Percentiles rank a stretch among this genome's conserved stretches.
Evolutionary conservation across 2,888 invertebrate genomes (phyloP).

Genomic region (Cephus pygmeus): DNA sequence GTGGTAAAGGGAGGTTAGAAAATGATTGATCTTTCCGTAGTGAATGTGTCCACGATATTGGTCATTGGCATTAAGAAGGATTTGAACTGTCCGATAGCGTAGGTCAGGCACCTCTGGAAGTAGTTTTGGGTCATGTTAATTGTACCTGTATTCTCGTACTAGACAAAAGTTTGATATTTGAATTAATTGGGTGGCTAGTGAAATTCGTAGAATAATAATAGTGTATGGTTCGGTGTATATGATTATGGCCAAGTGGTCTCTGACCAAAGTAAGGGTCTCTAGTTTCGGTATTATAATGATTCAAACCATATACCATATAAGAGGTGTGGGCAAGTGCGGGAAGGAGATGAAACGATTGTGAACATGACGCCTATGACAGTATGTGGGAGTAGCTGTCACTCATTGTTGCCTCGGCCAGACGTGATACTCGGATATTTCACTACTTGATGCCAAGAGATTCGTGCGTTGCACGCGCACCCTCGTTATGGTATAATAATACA

Average conservation of each 20-base stretch:
- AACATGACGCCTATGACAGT: slow-evolving; percentile 58
- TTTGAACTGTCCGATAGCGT: not conserved
- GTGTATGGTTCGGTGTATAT: not conserved
- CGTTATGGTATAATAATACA: slow-evolving; percentile 24
- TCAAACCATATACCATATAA: not conserved
- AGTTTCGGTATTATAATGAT: slow-evolving; percentile 5
- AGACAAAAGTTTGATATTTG: no score
- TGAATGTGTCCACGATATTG: not conserved
- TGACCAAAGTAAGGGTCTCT: slow-evolving; percentile 10
- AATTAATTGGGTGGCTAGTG: not conserved
- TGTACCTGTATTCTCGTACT: not conserved
- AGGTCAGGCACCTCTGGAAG: not conserved
- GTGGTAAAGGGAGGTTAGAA: not conserved
- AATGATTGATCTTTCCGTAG: not conserved
- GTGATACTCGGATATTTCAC: slow-evolving; percentile 47
- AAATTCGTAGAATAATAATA: not conserved
- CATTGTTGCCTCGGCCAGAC: slow-evolving; percentile 56
- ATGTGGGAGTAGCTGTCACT: slow-evolving; percentile 65
- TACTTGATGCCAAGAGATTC: slow-evolving; percentile 33
- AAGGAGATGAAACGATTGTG: slow-evolving; percentile 36
- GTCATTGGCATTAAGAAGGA: not conserved
- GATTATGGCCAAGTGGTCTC: not conserved
- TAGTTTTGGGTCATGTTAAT: not conserved
- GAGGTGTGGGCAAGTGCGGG: slow-evolving; percentile 3
- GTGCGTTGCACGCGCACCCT: slow-evolving; percentile 37